Conservation (phyloP, 2,797 vertebrate species). For the Octomys mimax region DNA sequence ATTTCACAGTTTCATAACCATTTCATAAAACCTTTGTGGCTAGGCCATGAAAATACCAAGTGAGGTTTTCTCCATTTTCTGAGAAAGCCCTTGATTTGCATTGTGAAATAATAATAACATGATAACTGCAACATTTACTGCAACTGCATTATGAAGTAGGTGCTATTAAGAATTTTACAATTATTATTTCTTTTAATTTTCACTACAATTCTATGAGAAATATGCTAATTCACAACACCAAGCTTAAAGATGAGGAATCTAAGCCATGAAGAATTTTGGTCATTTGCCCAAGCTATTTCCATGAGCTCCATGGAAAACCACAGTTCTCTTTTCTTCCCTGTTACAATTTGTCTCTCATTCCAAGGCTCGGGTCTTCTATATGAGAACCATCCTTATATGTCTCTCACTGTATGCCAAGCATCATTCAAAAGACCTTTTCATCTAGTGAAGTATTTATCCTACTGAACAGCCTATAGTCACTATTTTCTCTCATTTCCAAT, state of each 20-base stretch:
- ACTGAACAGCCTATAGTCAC: background rate
- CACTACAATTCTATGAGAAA: background rate
- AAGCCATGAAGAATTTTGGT: conserved; percentile 38
- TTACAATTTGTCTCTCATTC: background rate
- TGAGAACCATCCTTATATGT: background rate
- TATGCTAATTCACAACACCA: background rate
- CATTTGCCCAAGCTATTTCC: background rate
- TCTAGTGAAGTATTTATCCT: background rate
- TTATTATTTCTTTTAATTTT: conserved; percentile 53
- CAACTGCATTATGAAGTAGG: background rate
- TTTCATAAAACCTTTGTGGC: background rate
- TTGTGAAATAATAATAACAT: background rate
- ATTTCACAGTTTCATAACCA: background rate
- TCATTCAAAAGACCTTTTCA: background rate
- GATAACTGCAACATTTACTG: background rate
- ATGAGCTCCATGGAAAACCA: background rate
- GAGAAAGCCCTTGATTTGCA: background rate
- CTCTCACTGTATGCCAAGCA: background rate
- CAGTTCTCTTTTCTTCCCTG: background rate
- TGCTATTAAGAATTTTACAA: conserved; percentile 24
- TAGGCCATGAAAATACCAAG: background rate
- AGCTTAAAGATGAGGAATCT: conserved; percentile 28
- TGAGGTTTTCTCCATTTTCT: background rate
- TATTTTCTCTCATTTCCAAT: background rate
- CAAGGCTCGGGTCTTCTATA: background rate